Evolutionary conservation across 2,797 vertebrate genomes (phyloP).

Genomic region (Enoplosus armatus): DNA sequence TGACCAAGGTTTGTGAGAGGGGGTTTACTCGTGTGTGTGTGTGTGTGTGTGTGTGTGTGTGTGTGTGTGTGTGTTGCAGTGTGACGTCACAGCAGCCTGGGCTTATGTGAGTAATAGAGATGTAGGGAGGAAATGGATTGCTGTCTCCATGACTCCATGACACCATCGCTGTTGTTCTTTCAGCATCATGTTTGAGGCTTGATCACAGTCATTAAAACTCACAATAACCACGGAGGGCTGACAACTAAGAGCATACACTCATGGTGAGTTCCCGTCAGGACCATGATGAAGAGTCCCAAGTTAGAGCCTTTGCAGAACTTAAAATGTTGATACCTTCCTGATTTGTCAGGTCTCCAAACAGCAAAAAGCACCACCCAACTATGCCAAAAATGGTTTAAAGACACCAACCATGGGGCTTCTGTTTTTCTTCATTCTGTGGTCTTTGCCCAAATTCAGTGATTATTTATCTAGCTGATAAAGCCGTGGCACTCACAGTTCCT

Average conservation of each 20-base stretch:
- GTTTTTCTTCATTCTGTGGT: slow-evolving; percentile 11
- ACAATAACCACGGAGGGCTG: not conserved
- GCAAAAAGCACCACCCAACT: not conserved
- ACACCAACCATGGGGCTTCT: not conserved
- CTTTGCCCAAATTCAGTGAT: slow-evolving; percentile 9
- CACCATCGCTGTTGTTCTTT: slow-evolving; percentile 15
- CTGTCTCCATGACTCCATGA: slow-evolving; percentile 13
- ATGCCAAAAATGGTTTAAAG: not conserved
- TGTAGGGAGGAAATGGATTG: slow-evolving; percentile 40
- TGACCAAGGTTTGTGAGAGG: slow-evolving; percentile 20
- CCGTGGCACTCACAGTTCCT: slow-evolving; percentile 93
- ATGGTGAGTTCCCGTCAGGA: not conserved
- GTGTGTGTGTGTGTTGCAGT: slow-evolving; percentile 5
- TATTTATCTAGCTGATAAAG: slow-evolving; percentile 28
- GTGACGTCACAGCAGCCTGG: slow-evolving; percentile 1
- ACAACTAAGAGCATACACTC: not conserved
- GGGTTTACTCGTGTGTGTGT: not conserved
- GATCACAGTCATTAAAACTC: not conserved
- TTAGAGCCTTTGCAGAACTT: not conserved
- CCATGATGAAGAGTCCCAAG: not conserved
- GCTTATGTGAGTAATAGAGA: slow-evolving; percentile 13
- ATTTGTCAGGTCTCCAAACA: not conserved
- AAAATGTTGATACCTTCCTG: not conserved
- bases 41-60: slow-evolving; percentile 2
- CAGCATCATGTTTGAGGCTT: slow-evolving; percentile 7